Percentiles rank a stretch among this genome's conserved stretches.
Conservation (phyloP, 2,888 invertebrate genomes). For the Notodonta dromedarius region DNA sequence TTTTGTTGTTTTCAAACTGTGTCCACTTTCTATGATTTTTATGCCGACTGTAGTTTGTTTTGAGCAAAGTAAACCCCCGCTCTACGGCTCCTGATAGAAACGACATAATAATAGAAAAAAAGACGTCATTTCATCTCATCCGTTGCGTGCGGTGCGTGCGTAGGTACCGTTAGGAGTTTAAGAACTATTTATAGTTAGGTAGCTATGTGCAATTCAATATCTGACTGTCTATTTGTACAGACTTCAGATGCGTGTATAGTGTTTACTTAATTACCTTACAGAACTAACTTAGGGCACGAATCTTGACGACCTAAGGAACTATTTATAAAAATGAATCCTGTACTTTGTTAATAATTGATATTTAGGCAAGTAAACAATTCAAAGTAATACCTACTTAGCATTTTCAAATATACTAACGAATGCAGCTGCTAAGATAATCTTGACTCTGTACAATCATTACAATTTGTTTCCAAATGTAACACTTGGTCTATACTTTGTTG, state of each 20-base stretch:
- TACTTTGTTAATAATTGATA: conserved; percentile 52
- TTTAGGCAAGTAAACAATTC: conserved; percentile 50
- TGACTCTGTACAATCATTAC: conserved; percentile 42
- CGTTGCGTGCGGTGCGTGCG: no score
- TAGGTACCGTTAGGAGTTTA: no score
- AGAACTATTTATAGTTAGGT: conserved; percentile 10
- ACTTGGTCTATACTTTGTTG: conserved; percentile 23
- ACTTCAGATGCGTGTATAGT: background rate
- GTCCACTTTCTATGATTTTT: no score
- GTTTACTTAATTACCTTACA: conserved; percentile 27
- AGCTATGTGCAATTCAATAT: conserved; percentile 35
- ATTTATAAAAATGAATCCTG: conserved; percentile 35
- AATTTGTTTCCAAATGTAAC: conserved; percentile 40
- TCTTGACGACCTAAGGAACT: conserved; percentile 26
- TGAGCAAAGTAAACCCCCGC: no score
- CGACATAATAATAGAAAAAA: no score
- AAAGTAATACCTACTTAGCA: conserved; percentile 33
- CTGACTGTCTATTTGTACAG: conserved; percentile 14
- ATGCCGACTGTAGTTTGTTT: no score
- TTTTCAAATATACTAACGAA: conserved; percentile 37
- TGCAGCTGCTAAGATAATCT: conserved; percentile 43
- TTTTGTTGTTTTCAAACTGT: no score
- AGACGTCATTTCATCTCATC: no score
- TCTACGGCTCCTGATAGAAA: no score
- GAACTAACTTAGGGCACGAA: conserved; percentile 21